Conservation (phyloP, 2,113 vertebrate genomes). For the Labeo catla region DNA sequence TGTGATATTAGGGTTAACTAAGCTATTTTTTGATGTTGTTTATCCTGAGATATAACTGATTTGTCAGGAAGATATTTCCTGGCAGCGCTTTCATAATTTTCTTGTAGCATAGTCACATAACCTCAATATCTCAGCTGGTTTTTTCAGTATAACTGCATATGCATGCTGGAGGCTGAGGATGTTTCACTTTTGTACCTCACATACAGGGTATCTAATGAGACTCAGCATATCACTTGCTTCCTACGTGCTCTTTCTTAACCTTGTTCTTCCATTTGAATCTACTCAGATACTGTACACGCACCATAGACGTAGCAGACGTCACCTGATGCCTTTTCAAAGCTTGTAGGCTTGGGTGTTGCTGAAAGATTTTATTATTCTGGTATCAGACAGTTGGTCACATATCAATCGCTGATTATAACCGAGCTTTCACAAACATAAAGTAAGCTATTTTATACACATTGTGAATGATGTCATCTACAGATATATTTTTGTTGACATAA, state of each 20-base stretch:
- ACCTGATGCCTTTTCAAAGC: conserved; percentile 29
- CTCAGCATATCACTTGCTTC: conserved; percentile 1
- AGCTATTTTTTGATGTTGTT: conserved; percentile 17
- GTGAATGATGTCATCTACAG: neutral
- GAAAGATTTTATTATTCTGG: neutral
- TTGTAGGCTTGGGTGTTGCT: conserved; percentile 5
- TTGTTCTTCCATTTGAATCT: conserved; percentile 22
- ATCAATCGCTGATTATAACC: neutral
- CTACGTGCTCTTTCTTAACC: neutral
- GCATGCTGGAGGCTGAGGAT: conserved; percentile 2
- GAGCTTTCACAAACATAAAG: neutral
- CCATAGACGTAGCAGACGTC: conserved; percentile 17
- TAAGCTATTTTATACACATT: neutral
- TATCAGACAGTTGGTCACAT: neutral
- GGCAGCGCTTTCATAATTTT: neutral
- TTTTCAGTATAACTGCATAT: neutral
- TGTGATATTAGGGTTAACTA: conserved; percentile 4
- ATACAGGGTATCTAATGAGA: neutral
- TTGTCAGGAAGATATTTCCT: neutral
- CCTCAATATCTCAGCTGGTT: conserved; percentile 20
- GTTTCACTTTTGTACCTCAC: neutral
- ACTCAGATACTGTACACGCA: neutral
- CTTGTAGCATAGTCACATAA: conserved; percentile 11
- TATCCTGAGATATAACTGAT: neutral
- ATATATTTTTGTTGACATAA: neutral